Evolutionary conservation across 2,113 vertebrate genomes (phyloP), one percentile per base, ranked within the genome.

Genomic region (Vidua chalybeata): DNA sequence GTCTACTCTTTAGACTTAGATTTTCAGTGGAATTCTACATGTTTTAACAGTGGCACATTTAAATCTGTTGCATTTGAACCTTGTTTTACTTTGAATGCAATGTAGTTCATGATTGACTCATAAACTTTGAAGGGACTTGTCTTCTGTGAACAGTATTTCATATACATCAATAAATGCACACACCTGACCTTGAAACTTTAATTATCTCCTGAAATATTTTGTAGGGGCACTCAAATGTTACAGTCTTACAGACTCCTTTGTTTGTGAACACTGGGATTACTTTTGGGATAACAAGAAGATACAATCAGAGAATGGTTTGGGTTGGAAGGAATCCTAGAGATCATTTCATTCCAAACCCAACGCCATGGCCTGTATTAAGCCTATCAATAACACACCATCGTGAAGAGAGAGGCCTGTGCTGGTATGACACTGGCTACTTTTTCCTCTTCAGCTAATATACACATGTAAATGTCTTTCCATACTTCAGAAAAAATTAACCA

Each of bases 311-410:
- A 35, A 77, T 19, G 9, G 13, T 71, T 71, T 74, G 31, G 2
- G 4, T 48, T 61, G 68, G 43, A 74, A 56, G 18, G 13, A 23
- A 61, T 10, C 45, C 68, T 55, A 26, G 24, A 68, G 15, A 28
- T 35, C 3, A 31, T 23, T 30, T 64, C 0, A 0, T 68, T 77
- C 17, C 45, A 73, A 30, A 6, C 9, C 5, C 10, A 23, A 26
- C 4, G 3, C 13, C 35, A 13, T 24, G 28, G 19, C n/a, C 33
- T 81, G 5, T 20, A 52, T 64, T n/a, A 75, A 77, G 11, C 6
- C 39, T 15, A 4, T 30, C 49, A 48, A 41, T 24, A 84, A 16
- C 15, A 37, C 1, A 1, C 12, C 19, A 46, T 58, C 17, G 6
- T 49, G 54, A 66, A 74, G 61, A 81, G 58, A 74, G 61, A 81